A percentile compares a stretch with the other conserved stretches of the same genome.
phyloP scores from a whole-genome alignment of 2,113 vertebrate species.

The Taurulus bubalis region DNA sequence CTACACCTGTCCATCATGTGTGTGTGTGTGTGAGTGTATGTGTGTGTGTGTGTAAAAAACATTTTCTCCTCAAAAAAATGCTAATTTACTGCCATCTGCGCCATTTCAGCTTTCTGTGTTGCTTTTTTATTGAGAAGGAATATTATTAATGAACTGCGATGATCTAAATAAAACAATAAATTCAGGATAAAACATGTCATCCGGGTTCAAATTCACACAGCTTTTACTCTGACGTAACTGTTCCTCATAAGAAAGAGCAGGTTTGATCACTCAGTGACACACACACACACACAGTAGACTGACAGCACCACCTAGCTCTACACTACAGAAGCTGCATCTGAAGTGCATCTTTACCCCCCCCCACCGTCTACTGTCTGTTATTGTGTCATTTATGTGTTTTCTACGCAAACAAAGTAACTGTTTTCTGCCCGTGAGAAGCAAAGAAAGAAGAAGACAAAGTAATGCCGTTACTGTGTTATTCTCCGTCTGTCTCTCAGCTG shows the following conservation, averaged over 20 bases:
- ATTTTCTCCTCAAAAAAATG: slow-evolving; percentile 28
- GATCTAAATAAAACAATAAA: slow-evolving; percentile 21
- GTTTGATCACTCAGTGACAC: slow-evolving; percentile 31
- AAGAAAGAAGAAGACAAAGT: neutral
- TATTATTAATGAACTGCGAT: slow-evolving; percentile 28
- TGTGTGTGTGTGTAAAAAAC: neutral
- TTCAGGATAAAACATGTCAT: slow-evolving; percentile 20
- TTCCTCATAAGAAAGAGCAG: slow-evolving; percentile 31
- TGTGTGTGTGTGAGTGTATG: neutral
- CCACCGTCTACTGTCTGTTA: neutral
- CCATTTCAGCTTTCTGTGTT: neutral
- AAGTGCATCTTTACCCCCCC: neutral
- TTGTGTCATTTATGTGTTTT: neutral
- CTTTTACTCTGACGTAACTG: slow-evolving; percentile 21
- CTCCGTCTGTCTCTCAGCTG: neutral
- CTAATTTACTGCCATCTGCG: slow-evolving; percentile 21
- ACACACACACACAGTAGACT: slow-evolving; percentile 46
- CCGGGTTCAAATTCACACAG: slow-evolving; percentile 30
- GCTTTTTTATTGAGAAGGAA: slow-evolving; percentile 8
- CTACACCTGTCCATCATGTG: slow-evolving; percentile 8
- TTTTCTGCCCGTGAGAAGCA: slow-evolving; percentile 2
- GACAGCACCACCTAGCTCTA: slow-evolving; percentile 78
- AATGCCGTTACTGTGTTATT: neutral
- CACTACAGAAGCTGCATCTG: slow-evolving; percentile 58
- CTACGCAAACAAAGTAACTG: neutral